Percentiles rank a stretch among this genome's conserved stretches.
Conservation (phyloP, 1,140 invertebrate species). For the Drosophila insularis region DNA sequence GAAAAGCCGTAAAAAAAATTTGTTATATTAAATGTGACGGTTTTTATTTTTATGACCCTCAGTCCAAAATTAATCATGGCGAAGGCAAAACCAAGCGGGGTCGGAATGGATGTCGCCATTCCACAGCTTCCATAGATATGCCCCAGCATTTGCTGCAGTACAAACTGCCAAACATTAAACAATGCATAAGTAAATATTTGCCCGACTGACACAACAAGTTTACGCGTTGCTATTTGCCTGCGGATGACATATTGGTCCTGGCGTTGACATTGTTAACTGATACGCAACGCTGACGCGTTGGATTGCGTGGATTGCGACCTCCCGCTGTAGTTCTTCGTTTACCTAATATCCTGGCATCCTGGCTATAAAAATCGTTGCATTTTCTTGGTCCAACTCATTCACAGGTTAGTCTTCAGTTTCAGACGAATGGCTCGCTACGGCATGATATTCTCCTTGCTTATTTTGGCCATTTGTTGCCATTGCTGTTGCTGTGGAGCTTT, state of each 20-base stretch:
- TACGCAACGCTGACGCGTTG: conserved; percentile 29
- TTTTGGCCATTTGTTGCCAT: conserved; percentile 31
- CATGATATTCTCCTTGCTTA: conserved; percentile 27
- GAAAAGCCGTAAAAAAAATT: conserved; percentile 28
- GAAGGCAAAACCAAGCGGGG: neutral
- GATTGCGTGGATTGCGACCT: conserved; percentile 40
- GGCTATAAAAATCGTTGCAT: conserved; percentile 47
- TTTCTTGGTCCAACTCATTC: conserved; percentile 46
- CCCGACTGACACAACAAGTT: conserved; percentile 33
- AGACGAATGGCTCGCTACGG: conserved; percentile 40
- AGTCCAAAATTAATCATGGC: conserved; percentile 58
- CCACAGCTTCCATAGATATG: neutral
- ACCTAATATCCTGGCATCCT: conserved; percentile 37
- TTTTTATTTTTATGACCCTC: conserved; percentile 45
- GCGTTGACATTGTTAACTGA: conserved; percentile 51
- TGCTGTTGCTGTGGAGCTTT: conserved; percentile 25
- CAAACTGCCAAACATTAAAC: conserved; percentile 66
- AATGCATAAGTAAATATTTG: conserved; percentile 77
- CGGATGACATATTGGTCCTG: conserved; percentile 70
- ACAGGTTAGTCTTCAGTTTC: conserved; percentile 30
- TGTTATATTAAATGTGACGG: neutral
- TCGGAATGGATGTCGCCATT: neutral
- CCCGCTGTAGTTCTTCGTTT: conserved; percentile 54
- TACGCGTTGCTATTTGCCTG: conserved; percentile 60
- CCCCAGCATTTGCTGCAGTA: conserved; percentile 19